Percentiles rank a stretch among this genome's conserved stretches.
phyloP scores from a whole-genome alignment of 23 tunicate species.

The Corella eumyota region DNA sequence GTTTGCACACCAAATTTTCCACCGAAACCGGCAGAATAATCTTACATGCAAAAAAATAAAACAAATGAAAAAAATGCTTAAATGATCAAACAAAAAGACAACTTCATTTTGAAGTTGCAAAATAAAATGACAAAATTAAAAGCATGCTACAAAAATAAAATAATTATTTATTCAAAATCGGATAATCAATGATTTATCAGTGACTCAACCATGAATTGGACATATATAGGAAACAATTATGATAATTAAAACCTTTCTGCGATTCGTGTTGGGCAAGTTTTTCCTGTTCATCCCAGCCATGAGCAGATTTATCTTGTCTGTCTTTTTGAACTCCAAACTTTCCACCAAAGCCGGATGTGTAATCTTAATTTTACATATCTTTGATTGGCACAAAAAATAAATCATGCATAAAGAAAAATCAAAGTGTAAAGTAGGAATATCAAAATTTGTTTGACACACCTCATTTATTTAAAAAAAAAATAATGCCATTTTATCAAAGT shows the following conservation, averaged over 20 bases:
- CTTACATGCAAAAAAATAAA: conserved; percentile 14
- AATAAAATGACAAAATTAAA: too few relatives aligned
- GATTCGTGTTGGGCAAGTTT: conserved; percentile 61
- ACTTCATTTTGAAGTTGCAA: too few relatives aligned
- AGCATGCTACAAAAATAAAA: too few relatives aligned
- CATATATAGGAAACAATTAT: too few relatives aligned
- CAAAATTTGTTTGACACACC: background rate
- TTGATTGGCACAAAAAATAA: conserved; percentile 1
- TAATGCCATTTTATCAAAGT: background rate
- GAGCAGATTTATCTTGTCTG: conserved; percentile 79
- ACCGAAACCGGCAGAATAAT: conserved; percentile 91
- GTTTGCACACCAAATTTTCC: conserved; percentile 96
- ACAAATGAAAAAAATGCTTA: conserved; percentile 4
- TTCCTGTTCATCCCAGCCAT: conserved; percentile 80
- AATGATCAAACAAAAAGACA: too few relatives aligned
- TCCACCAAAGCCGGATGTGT: conserved; percentile 92
- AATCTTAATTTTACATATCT: conserved; percentile 29
- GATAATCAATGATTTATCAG: too few relatives aligned
- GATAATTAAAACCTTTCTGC: conserved; percentile 66
- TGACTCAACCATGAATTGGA: too few relatives aligned
- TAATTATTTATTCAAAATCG: too few relatives aligned
- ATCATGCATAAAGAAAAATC: conserved; percentile 1
- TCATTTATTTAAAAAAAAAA: background rate
- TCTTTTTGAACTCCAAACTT: conserved; percentile 95
- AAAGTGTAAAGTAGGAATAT: background rate